These are phyloP conservation scores for Ectemnius cavifrons DNA, from an alignment of 2,888 invertebrate genomes.

Conservation along the genomic window DNA sequence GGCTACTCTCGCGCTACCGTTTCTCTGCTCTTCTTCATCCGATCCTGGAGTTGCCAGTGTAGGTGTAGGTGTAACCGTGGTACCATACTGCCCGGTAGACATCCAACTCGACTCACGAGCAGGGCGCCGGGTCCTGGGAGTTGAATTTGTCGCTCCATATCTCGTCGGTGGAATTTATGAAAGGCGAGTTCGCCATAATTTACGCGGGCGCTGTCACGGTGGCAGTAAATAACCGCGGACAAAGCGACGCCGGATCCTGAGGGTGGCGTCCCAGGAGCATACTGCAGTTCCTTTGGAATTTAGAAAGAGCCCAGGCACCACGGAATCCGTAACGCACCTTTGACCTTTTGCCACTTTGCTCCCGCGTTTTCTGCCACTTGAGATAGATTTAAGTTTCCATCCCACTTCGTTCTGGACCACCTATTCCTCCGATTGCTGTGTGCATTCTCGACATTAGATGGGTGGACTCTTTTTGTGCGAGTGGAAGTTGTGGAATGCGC, in stretches of 20 bases:
- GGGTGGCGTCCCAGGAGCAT: constrained; percentile 33
- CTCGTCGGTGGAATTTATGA: constrained; percentile 69
- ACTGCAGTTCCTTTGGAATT: constrained; percentile 47
- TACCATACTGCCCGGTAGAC: too few relatives aligned
- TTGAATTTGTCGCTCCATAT: constrained; percentile 74
- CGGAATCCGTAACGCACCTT: constrained; percentile 54
- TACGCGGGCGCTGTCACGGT: constrained; percentile 57
- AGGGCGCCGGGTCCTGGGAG: constrained; percentile 63
- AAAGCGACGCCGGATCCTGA: constrained; percentile 53
- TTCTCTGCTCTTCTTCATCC: background rate
- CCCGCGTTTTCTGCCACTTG: constrained; percentile 10
- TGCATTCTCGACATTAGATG: too few relatives aligned
- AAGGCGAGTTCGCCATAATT: constrained; percentile 68
- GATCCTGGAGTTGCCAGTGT: background rate
- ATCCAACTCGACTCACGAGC: constrained; percentile 32
- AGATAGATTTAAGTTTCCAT: background rate
- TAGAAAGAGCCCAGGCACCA: constrained; percentile 23
- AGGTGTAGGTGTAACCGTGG: constrained; percentile 16
- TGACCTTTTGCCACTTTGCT: constrained; percentile 21
- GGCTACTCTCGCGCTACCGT: background rate
- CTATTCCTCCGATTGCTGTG: too few relatives aligned
- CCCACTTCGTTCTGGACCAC: too few relatives aligned
- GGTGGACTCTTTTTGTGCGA: too few relatives aligned
- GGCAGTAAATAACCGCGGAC: constrained; percentile 68
- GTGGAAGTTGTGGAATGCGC: too few relatives aligned